Evolutionary conservation across 2,113 vertebrate species (phyloP).

Genomic region (Pelodiscus sinensis): DNA sequence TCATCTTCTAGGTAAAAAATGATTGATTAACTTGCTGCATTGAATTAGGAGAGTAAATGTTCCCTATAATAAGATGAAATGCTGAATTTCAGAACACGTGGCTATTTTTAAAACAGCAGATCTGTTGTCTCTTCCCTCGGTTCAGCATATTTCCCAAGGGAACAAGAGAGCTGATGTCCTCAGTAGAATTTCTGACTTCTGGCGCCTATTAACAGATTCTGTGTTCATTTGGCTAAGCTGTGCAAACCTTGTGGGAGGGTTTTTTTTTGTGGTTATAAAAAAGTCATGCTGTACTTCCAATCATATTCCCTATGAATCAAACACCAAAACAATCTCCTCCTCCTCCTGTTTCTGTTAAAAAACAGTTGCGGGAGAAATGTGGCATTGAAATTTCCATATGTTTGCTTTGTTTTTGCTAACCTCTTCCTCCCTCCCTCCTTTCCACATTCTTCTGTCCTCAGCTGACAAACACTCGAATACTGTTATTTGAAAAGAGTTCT

Average conservation of each 20-base stretch:
- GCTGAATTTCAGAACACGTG: slow-evolving; percentile 4
- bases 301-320: neutral
- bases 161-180: neutral
- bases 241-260: neutral
- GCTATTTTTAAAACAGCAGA: neutral
- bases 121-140: neutral
- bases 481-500: slow-evolving; percentile 29
- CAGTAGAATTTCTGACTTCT: neutral
- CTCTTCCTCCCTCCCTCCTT: neutral
- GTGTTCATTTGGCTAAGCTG: neutral
- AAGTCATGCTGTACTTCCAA: neutral
- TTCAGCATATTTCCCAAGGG: neutral
- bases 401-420: slow-evolving; percentile 28
- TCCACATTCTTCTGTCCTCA: neutral
- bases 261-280: neutral
- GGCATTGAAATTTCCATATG: neutral
- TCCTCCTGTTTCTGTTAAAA: neutral
- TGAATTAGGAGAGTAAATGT: neutral
- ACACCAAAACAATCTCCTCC: neutral
- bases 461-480: slow-evolving; percentile 5
- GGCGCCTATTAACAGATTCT: neutral
- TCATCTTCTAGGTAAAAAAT: neutral
- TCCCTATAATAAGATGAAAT: neutral
- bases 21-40: neutral
- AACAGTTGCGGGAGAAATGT: accelerated